phyloP scores from a whole-genome alignment of 2,888 invertebrate species.

The Apamea sordens region DNA sequence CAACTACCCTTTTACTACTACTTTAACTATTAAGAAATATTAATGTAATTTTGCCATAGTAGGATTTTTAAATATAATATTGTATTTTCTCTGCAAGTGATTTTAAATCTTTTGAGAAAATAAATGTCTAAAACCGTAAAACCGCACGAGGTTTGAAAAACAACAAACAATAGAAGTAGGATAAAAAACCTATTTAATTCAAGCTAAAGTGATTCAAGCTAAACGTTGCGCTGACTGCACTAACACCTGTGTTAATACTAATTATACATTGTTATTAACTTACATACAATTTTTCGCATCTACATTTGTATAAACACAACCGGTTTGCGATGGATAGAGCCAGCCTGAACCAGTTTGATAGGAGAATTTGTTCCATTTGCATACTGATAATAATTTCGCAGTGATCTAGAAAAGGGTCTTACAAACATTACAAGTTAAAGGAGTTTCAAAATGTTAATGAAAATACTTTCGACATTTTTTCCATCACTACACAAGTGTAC shows the following conservation, averaged over 20 bases:
- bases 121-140: no score
- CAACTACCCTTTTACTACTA: no score
- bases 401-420: constrained; percentile 11
- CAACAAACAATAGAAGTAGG: constrained; percentile 33
- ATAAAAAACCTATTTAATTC: constrained; percentile 45
- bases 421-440: not conserved
- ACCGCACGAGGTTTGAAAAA: constrained; percentile 24
- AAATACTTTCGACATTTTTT: no score
- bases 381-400: constrained; percentile 3
- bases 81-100: no score
- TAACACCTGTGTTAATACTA: constrained; percentile 47
- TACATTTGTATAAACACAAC: constrained; percentile 48
- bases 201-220: constrained; percentile 25
- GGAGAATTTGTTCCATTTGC: constrained; percentile 32
- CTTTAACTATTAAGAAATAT: no score
- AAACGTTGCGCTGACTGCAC: constrained; percentile 30
- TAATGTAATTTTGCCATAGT: no score
- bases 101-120: no score
- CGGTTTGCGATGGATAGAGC: constrained; percentile 21
- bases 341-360: constrained; percentile 17
- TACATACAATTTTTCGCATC: constrained; percentile 39
- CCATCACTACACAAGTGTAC: no score
- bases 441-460: not conserved
- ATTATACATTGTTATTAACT: constrained; percentile 50
- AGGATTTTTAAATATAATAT: no score